These are phyloP conservation scores for Myzus persicae DNA, from an alignment of 1,140 invertebrate genomes.

Conservation along the genomic window DNA sequence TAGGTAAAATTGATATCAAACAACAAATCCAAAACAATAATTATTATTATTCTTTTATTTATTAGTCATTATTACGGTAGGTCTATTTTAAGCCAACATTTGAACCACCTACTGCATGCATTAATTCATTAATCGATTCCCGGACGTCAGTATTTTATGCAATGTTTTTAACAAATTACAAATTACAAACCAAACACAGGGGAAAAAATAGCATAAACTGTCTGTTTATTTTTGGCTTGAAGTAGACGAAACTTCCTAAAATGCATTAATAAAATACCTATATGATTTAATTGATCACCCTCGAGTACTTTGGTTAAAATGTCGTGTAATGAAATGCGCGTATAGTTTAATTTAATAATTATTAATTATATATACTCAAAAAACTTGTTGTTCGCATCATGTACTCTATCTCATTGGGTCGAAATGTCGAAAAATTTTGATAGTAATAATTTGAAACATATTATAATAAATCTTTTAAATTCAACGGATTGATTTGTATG, in stretches of 20 bases:
- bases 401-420: too few relatives aligned
- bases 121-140: neutral
- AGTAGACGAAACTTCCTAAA: neutral
- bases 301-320: neutral
- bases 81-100: neutral
- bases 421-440: too few relatives aligned
- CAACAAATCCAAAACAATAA: neutral
- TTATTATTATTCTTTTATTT: neutral
- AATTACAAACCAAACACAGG: neutral
- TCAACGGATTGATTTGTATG: too few relatives aligned
- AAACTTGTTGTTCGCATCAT: too few relatives aligned
- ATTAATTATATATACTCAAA: neutral
- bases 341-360: neutral
- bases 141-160: neutral
- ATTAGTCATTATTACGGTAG: neutral
- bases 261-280: neutral
- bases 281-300: neutral
- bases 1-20: neutral
- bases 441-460: too few relatives aligned
- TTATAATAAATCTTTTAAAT: too few relatives aligned
- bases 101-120: neutral
- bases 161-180: constrained; percentile 9
- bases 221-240: neutral
- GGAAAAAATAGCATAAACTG: neutral
- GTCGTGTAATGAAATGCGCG: neutral